phyloP scores from a whole-genome alignment of 2,888 invertebrate species.

The Volucella inflata region DNA sequence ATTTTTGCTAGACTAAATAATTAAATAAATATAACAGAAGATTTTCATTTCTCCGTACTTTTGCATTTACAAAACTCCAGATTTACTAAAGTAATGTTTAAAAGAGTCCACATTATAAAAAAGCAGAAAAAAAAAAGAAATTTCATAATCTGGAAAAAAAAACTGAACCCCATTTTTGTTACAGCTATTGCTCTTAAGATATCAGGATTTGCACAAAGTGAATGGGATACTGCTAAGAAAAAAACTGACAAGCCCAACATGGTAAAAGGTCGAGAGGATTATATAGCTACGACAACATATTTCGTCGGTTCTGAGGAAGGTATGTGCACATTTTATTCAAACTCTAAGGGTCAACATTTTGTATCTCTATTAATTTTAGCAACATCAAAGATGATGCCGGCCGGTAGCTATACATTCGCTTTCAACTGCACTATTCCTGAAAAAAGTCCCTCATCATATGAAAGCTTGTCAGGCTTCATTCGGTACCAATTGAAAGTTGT shows the following conservation, averaged over 20 bases:
- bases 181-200: slow-evolving; percentile 79
- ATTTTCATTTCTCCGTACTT: no score
- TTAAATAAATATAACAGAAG: no score
- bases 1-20: no score
- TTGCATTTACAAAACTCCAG: no score
- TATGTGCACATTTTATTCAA: slow-evolving; percentile 24
- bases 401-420: slow-evolving; percentile 78
- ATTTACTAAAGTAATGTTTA: no score
- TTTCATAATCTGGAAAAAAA: background rate
- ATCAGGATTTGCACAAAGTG: slow-evolving; percentile 79
- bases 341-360: background rate
- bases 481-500: slow-evolving; percentile 79
- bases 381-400: slow-evolving; percentile 77
- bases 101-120: no score
- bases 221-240: slow-evolving; percentile 77
- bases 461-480: slow-evolving; percentile 78
- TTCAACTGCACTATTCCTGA: slow-evolving; percentile 79
- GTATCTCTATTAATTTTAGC: slow-evolving; percentile 56
- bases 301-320: slow-evolving; percentile 80
- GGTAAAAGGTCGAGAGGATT: slow-evolving; percentile 79
- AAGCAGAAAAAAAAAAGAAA: background rate
- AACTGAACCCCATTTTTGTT: background rate
- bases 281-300: slow-evolving; percentile 79
- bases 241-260: slow-evolving; percentile 64
- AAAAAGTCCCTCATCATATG: slow-evolving; percentile 79